These are phyloP conservation scores for Mallotus villosus DNA, from an alignment of 2,797 vertebrate genomes.

Conservation along the genomic window DNA sequence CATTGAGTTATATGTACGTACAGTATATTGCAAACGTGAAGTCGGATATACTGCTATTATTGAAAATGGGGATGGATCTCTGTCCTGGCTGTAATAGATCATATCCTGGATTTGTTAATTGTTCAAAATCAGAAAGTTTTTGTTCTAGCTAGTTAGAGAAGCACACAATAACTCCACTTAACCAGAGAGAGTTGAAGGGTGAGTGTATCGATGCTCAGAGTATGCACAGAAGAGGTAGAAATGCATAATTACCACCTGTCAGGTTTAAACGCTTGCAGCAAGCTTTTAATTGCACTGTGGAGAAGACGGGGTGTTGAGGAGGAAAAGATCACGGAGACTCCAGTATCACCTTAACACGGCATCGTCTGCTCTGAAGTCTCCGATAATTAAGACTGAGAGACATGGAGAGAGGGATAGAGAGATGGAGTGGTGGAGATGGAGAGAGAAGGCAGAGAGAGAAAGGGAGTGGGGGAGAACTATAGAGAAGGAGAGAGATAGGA, in stretches of 20 bases:
- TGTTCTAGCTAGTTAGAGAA: no score
- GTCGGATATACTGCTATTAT: no score
- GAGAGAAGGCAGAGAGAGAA: background rate
- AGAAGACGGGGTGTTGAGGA: conserved; percentile 16
- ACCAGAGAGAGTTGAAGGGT: background rate
- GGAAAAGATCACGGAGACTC: background rate
- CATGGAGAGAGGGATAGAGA: background rate
- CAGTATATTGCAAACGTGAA: no score
- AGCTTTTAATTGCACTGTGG: conserved; percentile 34
- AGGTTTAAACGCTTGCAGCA: conserved; percentile 18
- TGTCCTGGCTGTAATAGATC: no score
- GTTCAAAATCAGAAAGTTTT: no score
- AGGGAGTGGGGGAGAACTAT: background rate
- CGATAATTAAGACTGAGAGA: conserved; percentile 27
- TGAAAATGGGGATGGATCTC: no score
- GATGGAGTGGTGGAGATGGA: background rate
- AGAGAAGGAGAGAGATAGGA: background rate
- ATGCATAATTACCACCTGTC: conserved; percentile 33
- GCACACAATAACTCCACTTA: no score
- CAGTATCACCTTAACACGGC: background rate
- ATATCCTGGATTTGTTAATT: no score
- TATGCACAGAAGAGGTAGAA: conserved; percentile 7
- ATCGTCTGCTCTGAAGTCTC: conserved; percentile 19
- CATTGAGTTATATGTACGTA: no score
- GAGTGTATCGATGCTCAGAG: conserved; percentile 11